Percentiles rank a stretch among this genome's conserved stretches.
These are phyloP conservation scores for Drosophila eugracilis DNA, from an alignment of 1,140 invertebrate genomes.

Conservation along the genomic window DNA sequence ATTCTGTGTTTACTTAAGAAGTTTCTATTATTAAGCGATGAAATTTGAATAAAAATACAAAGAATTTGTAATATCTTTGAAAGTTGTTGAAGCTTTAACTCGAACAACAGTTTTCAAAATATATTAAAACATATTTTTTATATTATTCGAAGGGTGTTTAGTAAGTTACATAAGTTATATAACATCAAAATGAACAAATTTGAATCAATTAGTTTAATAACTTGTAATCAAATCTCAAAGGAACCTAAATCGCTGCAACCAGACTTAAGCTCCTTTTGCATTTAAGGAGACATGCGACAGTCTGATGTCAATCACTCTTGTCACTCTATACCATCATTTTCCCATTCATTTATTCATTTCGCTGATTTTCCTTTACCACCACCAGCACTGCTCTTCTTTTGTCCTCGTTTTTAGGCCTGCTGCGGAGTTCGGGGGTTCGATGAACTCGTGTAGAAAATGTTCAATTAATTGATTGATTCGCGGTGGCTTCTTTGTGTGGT, in stretches of 20 bases:
- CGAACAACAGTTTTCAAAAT: no score
- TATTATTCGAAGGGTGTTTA: no score
- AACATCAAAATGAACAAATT: no score
- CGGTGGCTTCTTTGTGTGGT: constrained; percentile 45
- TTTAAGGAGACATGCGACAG: constrained; percentile 2
- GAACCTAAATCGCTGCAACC: background rate
- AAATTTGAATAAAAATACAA: background rate
- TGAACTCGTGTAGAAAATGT: constrained; percentile 76
- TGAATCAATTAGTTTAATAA: no score
- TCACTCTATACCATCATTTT: constrained; percentile 40
- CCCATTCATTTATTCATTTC: constrained; percentile 57
- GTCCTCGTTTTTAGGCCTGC: constrained; percentile 33
- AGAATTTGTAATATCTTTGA: no score
- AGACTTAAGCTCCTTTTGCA: background rate
- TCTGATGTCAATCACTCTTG: constrained; percentile 36
- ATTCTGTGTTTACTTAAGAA: no score
- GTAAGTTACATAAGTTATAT: no score
- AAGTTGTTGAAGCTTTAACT: no score
- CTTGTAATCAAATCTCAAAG: no score
- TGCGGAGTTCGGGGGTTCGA: constrained; percentile 59
- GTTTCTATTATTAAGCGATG: background rate
- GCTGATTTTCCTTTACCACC: constrained; percentile 27
- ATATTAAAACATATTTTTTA: no score
- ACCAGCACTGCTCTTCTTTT: constrained; percentile 33
- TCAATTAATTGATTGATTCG: constrained; percentile 80